Conservation (phyloP, 2,113 vertebrate species). For the Anseranas semipalmata region DNA sequence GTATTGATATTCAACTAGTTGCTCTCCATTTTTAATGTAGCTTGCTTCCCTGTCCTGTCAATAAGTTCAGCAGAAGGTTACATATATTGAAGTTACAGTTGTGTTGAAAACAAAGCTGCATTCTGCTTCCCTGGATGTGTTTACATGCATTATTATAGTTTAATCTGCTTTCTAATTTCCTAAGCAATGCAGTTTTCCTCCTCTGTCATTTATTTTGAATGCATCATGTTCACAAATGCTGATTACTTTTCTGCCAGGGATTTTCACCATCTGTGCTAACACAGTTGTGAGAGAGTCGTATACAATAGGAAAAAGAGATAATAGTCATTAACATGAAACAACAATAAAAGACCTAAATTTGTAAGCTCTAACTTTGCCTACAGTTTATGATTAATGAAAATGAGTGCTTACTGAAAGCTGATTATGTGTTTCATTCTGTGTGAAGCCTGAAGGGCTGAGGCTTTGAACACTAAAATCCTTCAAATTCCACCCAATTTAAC, state of each 20-base stretch:
- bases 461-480: conserved; percentile 65
- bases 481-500: conserved; percentile 66
- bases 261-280: conserved; percentile 71
- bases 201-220: conserved; percentile 64
- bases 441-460: conserved; percentile 46
- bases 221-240: conserved; percentile 40
- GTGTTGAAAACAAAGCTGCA: conserved; percentile 6
- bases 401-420: conserved; percentile 67
- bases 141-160: conserved; percentile 19
- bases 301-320: conserved; percentile 54
- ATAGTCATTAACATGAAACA: conserved; percentile 72
- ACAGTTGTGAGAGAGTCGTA: conserved; percentile 56
- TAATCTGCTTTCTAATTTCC: conserved; percentile 54
- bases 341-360: conserved; percentile 70
- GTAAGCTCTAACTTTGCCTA: conserved; percentile 67
- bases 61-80: conserved; percentile 6
- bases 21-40: background rate
- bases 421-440: conserved; percentile 69
- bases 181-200: conserved; percentile 27
- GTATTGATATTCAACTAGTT: background rate
- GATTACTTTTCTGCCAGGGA: conserved; percentile 65
- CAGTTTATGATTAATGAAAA: conserved; percentile 76
- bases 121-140: conserved; percentile 6
- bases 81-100: background rate
- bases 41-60: background rate